These are phyloP conservation scores for Neodiprion lecontei DNA, from an alignment of 1,140 invertebrate genomes.

Conservation along the genomic window DNA sequence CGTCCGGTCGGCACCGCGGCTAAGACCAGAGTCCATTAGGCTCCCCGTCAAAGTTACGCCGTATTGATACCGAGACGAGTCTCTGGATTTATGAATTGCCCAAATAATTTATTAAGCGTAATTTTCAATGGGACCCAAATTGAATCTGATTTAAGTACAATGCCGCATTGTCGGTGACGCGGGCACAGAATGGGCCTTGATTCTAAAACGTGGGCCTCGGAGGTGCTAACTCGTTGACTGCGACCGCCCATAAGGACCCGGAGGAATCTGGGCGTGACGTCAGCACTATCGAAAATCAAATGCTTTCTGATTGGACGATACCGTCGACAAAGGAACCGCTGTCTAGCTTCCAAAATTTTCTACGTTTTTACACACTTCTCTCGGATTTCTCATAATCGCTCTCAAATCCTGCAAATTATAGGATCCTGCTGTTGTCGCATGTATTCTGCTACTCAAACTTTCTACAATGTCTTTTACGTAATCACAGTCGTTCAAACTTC, in stretches of 20 bases:
- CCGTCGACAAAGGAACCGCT: too few species aligned
- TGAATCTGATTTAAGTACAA: constrained; percentile 65
- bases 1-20: constrained; percentile 29
- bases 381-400: too few species aligned
- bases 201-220: constrained; percentile 39
- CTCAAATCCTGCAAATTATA: too few species aligned
- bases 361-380: too few species aligned
- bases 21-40: constrained; percentile 43
- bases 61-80: constrained; percentile 29
- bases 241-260: constrained; percentile 14
- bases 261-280: constrained; percentile 32
- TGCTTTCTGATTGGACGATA: constrained; percentile 49
- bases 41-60: constrained; percentile 36
- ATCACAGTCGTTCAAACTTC: too few species aligned
- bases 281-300: constrained; percentile 45
- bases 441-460: too few species aligned
- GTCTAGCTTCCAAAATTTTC: too few species aligned
- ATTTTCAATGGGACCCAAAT: constrained; percentile 63
- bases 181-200: constrained; percentile 47
- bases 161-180: constrained; percentile 50
- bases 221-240: constrained; percentile 50
- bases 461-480: too few species aligned
- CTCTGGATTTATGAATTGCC: constrained; percentile 61
- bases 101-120: constrained; percentile 64
- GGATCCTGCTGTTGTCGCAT: too few species aligned